These are phyloP conservation scores for Asteroscopus sphinx DNA, from an alignment of 2,888 invertebrate species.

Conservation along the genomic window DNA sequence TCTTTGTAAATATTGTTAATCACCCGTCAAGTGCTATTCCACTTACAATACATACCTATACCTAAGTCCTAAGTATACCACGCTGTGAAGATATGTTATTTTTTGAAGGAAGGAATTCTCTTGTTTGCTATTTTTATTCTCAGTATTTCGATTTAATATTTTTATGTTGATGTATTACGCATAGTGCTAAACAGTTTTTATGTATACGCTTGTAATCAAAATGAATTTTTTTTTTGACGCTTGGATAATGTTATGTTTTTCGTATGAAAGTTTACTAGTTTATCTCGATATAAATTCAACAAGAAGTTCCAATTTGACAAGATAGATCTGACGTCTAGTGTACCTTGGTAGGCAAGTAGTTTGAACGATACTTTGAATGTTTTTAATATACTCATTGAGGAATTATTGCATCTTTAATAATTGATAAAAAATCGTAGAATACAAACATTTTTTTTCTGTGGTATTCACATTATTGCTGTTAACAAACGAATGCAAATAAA, in stretches of 20 bases:
- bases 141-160: conserved; percentile 70
- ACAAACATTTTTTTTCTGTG: conserved; percentile 43
- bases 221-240: conserved; percentile 58
- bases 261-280: conserved; percentile 46
- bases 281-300: conserved; percentile 42
- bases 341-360: conserved; percentile 63
- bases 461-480: conserved; percentile 55
- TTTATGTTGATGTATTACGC: conserved; percentile 69
- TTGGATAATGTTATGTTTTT: conserved; percentile 55
- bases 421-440: conserved; percentile 29
- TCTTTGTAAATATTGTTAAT: conserved; percentile 86
- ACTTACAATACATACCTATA: conserved; percentile 63
- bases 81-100: conserved; percentile 79
- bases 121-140: conserved; percentile 73
- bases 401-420: conserved; percentile 55
- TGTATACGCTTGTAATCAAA: conserved; percentile 70
- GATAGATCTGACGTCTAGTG: conserved; percentile 60
- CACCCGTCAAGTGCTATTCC: conserved; percentile 79
- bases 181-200: conserved; percentile 85
- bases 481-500: conserved; percentile 10
- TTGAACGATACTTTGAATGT: conserved; percentile 55
- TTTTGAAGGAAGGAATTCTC: conserved; percentile 70
- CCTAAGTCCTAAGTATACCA: conserved; percentile 70
- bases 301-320: conserved; percentile 46
- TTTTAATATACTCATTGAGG: conserved; percentile 59